Evolutionary conservation across 2,888 invertebrate genomes (phyloP), one percentile per base, ranked within the genome.

Genomic region (Rotaria socialis): DNA sequence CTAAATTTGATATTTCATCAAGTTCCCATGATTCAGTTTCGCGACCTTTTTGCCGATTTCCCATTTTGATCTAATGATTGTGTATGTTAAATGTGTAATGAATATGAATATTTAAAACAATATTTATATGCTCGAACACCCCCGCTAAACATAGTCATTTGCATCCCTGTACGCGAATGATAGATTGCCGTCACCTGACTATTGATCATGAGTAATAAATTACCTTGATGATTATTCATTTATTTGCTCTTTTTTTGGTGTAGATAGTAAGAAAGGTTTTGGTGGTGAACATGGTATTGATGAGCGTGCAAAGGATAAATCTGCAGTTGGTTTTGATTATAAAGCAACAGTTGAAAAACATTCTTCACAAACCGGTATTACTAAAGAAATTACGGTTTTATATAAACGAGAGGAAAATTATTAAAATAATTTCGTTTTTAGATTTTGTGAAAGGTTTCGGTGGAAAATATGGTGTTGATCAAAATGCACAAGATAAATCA

Each of bases 291-390:
- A 93, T 92, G 94, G 96, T 86, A 93, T 94, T 67, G 94, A 94
- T 91, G 93, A 93, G 74, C 95, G 94, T 91, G 92, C 94, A 88
- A 0, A 89, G 87, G 90, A 91, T 88, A 89, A 89, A 90, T 89
- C 89, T 1, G 96, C 96, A 0, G 92, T 95, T 0, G 96, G 96
- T 75, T 96, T 95, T 94, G 96, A 96, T 90, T 94, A 96, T 90
- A 92, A 94, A 74, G 95, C 95, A 89, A 94, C 94, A 89, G 92
- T 94, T 1, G 93, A 94, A 86, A 94, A 95, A 89, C 96, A 96
- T 89, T 94, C 95, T 89, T 95, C 95, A 41, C 96, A 96, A 91
- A 94, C 94, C 90, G 94, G 87, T 87, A 35, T 50, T 47, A 35
- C 4, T 41, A 24, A 6, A 55, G 24, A 19, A 8, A 16, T 35